phyloP scores from a whole-genome alignment of 1,140 invertebrate species.

The Danaus melanippus region DNA sequence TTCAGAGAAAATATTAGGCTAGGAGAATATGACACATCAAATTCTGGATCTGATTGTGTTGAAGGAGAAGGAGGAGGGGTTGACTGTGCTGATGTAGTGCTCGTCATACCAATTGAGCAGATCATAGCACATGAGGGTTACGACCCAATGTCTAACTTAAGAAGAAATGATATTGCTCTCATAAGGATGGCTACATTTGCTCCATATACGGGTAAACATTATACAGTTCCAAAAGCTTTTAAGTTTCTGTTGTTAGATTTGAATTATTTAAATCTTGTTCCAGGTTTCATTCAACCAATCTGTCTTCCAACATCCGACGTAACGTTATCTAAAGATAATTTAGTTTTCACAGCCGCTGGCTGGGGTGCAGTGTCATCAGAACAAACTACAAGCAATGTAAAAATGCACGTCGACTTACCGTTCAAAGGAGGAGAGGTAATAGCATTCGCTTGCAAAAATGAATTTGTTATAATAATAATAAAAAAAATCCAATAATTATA shows the following conservation, averaged over 20 bases:
- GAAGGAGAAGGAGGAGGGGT: constrained; percentile 24
- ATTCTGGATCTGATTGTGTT: constrained; percentile 33
- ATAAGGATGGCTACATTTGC: constrained; percentile 32
- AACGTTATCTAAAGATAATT: too few relatives aligned
- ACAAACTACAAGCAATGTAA: constrained; percentile 49
- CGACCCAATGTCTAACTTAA: constrained; percentile 22
- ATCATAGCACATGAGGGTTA: constrained; percentile 42
- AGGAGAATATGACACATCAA: constrained; percentile 37
- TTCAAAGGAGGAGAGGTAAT: constrained; percentile 26
- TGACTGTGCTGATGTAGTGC: constrained; percentile 30
- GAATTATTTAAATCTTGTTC: constrained; percentile 3
- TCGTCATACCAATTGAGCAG: constrained; percentile 38
- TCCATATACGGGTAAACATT: constrained; percentile 34
- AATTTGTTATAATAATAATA: too few relatives aligned
- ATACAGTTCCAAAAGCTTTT: neutral
- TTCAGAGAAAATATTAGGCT: constrained; percentile 37
- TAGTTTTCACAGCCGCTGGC: constrained; percentile 26
- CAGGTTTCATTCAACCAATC: constrained; percentile 55
- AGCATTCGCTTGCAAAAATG: too few relatives aligned
- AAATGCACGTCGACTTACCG: constrained; percentile 45
- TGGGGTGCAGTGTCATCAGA: constrained; percentile 64
- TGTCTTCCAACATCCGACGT: constrained; percentile 36
- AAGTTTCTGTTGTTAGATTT: neutral
- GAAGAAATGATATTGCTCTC: constrained; percentile 53
- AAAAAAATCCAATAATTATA: too few relatives aligned